Base-by-base conservation (phyloP, 2,113 vertebrate species). In the Ptychochromis oligacanthus region DNA sequence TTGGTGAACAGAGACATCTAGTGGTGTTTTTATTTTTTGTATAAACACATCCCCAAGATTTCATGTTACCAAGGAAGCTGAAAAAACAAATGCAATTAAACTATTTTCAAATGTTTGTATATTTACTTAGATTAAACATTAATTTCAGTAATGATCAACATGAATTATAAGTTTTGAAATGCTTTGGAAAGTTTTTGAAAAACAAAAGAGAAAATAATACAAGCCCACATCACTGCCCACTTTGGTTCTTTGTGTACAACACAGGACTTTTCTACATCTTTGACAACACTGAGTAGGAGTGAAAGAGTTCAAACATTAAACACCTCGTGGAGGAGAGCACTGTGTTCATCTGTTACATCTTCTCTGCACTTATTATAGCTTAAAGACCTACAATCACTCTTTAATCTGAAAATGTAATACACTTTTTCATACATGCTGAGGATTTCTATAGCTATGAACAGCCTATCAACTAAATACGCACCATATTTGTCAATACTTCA, bases 1-100 rank as follows among this genome's bases (percentile, higher is more conserved):
- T 82, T 93, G 86, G 82, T 85, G 52, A 87, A 49, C 80, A 93
- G 93, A 56, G 93, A 88, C 92, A 91, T 61, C 94, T 93, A 87
- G 91, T 93, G 93, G 91, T 24, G 10, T 18, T 0, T 4, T 46
- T n/a, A n/a, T n/a, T 28, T 5, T 72, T 72, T 22, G 0, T 60
- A 18, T 18, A 65, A 80, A 7, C 77, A 36, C 76, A 77, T 7
- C n/a, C n/a, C 17, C 12, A 79, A 24, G 1, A 12, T 7, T n/a
- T n/a, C 11, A 38, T 7, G 2, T 57, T 43, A 3, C 26, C 22
- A 18, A 13, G 10, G 55, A 12, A 58, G 24, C 18, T 31, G 15
- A 57, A 34, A 31, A 31, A 9, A 1, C 17, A 2, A 58, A 38
- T 57, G 15, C n/a, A 0, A 62, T 82, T 4, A 26, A 28, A 34